Conservation (phyloP, 2,888 invertebrate species). For the Masnerella sp. region DNA sequence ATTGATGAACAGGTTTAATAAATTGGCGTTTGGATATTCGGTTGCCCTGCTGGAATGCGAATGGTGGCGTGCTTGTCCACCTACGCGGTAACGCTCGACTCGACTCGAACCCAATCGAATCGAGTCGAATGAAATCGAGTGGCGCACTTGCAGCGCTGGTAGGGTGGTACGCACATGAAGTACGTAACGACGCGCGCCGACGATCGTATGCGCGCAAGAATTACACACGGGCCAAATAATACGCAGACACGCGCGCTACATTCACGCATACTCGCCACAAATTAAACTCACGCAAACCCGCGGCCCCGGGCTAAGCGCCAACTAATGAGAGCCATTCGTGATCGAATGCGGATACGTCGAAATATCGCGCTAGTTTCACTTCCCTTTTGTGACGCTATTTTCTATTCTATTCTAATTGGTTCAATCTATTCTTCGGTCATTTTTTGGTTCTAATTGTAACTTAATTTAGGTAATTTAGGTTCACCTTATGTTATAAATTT, state of each 20-base stretch:
- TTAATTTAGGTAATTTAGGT: too few species aligned
- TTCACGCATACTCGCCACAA: slow-evolving; percentile 71
- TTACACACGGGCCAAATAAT: slow-evolving; percentile 46
- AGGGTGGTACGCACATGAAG: slow-evolving; percentile 52
- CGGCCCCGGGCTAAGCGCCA: slow-evolving; percentile 72
- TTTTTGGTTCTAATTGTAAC: too few species aligned
- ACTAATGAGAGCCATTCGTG: slow-evolving; percentile 74
- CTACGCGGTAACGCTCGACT: slow-evolving; percentile 29
- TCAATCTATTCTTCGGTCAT: too few species aligned
- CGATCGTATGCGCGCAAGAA: slow-evolving; percentile 55
- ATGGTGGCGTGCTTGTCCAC: slow-evolving; percentile 33
- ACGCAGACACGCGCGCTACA: slow-evolving; percentile 60
- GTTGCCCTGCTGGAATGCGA: slow-evolving; percentile 25
- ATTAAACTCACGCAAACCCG: slow-evolving; percentile 75
- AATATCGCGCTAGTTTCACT: slow-evolving; percentile 50
- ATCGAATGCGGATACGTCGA: slow-evolving; percentile 55
- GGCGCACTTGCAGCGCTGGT: slow-evolving; percentile 16
- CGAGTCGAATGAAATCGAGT: neutral
- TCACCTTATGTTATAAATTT: too few species aligned
- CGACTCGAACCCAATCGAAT: slow-evolving; percentile 9
- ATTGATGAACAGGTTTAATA: too few species aligned
- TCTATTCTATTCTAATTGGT: too few species aligned
- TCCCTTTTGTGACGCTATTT: slow-evolving; percentile 40
- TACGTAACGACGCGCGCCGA: slow-evolving; percentile 47
- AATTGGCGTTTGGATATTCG: neutral